Conservation (phyloP, 64 coral and sea anemone species). For the Catalaphyllia jardinei region DNA sequence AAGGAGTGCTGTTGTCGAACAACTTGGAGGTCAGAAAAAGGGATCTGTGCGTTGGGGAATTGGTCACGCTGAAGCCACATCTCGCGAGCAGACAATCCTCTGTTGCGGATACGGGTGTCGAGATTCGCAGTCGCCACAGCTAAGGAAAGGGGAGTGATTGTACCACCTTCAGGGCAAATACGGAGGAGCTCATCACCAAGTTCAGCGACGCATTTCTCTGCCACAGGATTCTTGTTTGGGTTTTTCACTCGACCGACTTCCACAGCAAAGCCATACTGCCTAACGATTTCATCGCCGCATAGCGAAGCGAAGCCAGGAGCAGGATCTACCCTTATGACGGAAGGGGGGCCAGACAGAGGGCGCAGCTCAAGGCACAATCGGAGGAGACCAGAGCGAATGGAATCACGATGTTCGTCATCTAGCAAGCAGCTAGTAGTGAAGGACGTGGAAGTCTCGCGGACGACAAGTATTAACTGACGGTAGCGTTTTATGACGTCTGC, state of each 20-base stretch:
- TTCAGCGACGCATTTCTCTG: neutral
- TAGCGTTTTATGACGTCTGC: slow-evolving; percentile 42
- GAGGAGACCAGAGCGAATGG: slow-evolving; percentile 19
- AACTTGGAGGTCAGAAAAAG: no score
- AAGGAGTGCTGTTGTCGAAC: no score
- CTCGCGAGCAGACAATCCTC: no score
- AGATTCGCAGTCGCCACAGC: no score
- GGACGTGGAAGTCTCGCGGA: neutral
- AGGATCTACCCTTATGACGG: slow-evolving; percentile 42
- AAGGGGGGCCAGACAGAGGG: neutral
- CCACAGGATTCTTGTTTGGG: slow-evolving; percentile 49
- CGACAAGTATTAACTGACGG: slow-evolving; percentile 17
- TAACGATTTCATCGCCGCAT: neutral
- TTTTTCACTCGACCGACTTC: slow-evolving; percentile 29
- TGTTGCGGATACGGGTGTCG: no score
- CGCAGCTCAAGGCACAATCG: slow-evolving; percentile 14
- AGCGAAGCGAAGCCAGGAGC: slow-evolving; percentile 19
- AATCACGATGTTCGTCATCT: slow-evolving; percentile 4
- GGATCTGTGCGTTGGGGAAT: no score
- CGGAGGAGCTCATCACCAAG: slow-evolving; percentile 8
- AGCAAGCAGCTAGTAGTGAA: slow-evolving; percentile 7
- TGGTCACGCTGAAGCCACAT: no score
- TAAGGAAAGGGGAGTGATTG: no score
- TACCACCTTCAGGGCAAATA: neutral
- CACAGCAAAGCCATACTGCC: slow-evolving; percentile 3